phyloP scores from a whole-genome alignment of 2,888 invertebrate species.

The Morpho helenor region DNA sequence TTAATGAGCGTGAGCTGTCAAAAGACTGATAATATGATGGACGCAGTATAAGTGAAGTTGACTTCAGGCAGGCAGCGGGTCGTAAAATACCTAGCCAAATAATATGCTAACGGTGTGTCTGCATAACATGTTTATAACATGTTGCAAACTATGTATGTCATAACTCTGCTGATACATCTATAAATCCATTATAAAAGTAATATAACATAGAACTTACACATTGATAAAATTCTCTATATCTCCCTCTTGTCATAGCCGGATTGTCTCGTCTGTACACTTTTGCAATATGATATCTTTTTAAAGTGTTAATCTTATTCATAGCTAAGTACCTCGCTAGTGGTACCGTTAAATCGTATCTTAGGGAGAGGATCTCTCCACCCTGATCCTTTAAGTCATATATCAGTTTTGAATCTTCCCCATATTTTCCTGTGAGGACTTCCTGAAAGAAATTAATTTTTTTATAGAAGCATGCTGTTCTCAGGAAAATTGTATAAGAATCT shows the following conservation, averaged over 20 bases:
- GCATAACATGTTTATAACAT: too few species aligned
- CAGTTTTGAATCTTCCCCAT: conserved; percentile 99
- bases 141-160: background rate
- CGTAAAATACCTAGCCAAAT: too few species aligned
- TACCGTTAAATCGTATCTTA: conserved; percentile 98
- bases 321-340: conserved; percentile 98
- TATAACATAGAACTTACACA: conserved; percentile 86
- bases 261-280: conserved; percentile 99
- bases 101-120: too few species aligned
- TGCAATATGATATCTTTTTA: conserved; percentile 99
- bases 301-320: conserved; percentile 95
- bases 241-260: conserved; percentile 96
- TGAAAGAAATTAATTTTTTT: conserved; percentile 48
- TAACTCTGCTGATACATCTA: background rate
- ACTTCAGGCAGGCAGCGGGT: too few species aligned
- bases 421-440: conserved; percentile 99
- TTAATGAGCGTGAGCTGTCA: too few species aligned
- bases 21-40: too few species aligned
- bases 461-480: too few species aligned
- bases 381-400: conserved; percentile 99
- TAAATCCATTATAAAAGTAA: background rate
- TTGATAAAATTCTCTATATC: conserved; percentile 99
- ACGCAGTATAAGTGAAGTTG: too few species aligned
- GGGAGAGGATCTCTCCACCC: conserved; percentile 97
- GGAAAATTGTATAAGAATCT: too few species aligned